Evolutionary conservation across 2,797 vertebrate species (phyloP).

Genomic region (Danio albolineatus): DNA sequence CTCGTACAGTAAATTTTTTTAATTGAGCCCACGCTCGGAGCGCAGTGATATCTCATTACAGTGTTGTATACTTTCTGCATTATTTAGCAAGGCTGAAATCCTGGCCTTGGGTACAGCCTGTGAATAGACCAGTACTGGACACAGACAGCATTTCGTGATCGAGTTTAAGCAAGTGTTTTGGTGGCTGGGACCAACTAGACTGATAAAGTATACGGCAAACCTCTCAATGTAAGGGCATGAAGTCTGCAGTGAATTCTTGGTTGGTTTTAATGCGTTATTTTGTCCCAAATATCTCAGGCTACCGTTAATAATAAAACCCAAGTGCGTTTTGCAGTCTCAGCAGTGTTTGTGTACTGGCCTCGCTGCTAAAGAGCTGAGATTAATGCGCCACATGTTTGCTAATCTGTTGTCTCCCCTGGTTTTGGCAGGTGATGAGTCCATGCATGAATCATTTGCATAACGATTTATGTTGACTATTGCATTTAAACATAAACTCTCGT

Average conservation of each 20-base stretch:
- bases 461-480: not conserved
- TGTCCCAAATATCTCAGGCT: not conserved
- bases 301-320: not conserved
- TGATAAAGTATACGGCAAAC: not conserved
- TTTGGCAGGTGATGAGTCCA: not conserved
- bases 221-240: conserved; percentile 28
- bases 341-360: not conserved
- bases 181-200: not conserved
- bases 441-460: not conserved
- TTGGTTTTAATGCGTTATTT: not conserved
- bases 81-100: conserved; percentile 64
- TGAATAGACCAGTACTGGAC: not conserved
- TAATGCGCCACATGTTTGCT: not conserved
- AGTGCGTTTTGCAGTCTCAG: not conserved
- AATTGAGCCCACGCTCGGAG: conserved; percentile 20
- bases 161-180: conserved; percentile 10
- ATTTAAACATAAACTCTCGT: not conserved
- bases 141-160: not conserved
- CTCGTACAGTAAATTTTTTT: conserved; percentile 47
- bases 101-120: conserved; percentile 2
- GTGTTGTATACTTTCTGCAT: conserved; percentile 52
- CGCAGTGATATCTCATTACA: conserved; percentile 59
- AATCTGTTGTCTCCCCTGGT: not conserved
- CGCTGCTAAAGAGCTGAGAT: not conserved
- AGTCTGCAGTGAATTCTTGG: conserved; percentile 1